Base-by-base conservation (phyloP, 2,113 vertebrate species). In the Azemiops feae region DNA sequence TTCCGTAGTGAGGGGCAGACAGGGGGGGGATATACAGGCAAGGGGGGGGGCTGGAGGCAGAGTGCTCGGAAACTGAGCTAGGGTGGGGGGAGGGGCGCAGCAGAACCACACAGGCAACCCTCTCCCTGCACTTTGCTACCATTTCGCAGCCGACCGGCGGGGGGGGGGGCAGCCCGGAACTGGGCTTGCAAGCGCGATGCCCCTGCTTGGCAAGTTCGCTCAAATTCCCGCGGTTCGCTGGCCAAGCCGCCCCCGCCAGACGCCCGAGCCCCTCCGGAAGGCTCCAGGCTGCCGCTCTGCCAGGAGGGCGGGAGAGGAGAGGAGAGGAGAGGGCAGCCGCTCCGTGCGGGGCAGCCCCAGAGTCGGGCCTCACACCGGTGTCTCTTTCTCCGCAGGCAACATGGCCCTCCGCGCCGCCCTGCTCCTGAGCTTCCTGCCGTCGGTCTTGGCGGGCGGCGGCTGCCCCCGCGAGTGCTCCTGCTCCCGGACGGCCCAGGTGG, bases 391-490 rank as follows among this genome's bases (percentile, higher is more conserved):
- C 88, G 27, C 95, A 98, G 97, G 96, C 87, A 87, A 91, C 85
- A 98, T 98, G 98, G 96, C 93, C 45, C 23, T 23, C 1, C 92
- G 94, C 94, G 55, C 55, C 43, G 97, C 94, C 92, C 89, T 98
- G 91, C 91, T 98, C 93, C 0, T 97, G 92, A 94, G 97, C 92
- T 93, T 94, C 81, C 96, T 97, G 4, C 96, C 95, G 86, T 50
- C 86, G 1, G 27, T 45, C 2, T 5, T 14, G 0, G 93, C 64
- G 0, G 0, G 87, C 0, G 96, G 95, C 81, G 97, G 97, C 95
- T 98, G 98, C 92, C 98, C 98, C 0, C 96, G 95, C 0, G 97
- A 97, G 45, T 98, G 98, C 11, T 95, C 94, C 52, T 98, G 98
- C 0, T 85, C 96, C 89, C 94, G 95, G 34, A 95, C 95, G 0